Conservation (phyloP, 2,113 vertebrate genomes). For the Cyanoderma ruficeps region DNA sequence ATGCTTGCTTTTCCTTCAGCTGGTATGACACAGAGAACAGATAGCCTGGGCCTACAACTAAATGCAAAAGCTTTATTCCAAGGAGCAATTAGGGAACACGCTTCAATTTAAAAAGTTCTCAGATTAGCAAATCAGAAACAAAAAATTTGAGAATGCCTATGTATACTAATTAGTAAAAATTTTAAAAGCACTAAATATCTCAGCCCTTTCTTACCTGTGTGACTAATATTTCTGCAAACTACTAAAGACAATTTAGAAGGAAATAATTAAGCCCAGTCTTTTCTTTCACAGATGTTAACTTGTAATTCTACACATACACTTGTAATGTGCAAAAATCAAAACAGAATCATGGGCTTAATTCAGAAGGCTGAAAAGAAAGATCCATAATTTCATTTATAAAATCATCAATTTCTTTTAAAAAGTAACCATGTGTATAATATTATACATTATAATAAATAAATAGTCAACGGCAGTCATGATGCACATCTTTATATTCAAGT, state of each 20-base stretch:
- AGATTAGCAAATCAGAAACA: background rate
- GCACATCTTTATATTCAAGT: background rate
- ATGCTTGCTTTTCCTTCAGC: conserved; percentile 9
- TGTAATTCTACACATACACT: background rate
- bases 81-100: background rate
- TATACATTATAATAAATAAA: background rate
- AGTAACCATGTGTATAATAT: background rate
- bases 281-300: background rate
- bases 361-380: background rate
- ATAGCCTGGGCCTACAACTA: background rate
- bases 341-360: background rate
- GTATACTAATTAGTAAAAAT: background rate
- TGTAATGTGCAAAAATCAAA: background rate
- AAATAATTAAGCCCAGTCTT: background rate
- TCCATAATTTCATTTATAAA: background rate
- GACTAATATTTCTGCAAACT: background rate
- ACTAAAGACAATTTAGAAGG: background rate
- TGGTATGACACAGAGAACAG: background rate
- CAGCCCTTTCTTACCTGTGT: background rate
- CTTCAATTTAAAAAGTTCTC: background rate
- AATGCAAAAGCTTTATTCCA: background rate
- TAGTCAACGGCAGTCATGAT: background rate
- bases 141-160: background rate
- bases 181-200: background rate
- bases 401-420: background rate